Evolutionary conservation across 2,888 invertebrate genomes (phyloP).

Genomic region (Brenthis hecate): DNA sequence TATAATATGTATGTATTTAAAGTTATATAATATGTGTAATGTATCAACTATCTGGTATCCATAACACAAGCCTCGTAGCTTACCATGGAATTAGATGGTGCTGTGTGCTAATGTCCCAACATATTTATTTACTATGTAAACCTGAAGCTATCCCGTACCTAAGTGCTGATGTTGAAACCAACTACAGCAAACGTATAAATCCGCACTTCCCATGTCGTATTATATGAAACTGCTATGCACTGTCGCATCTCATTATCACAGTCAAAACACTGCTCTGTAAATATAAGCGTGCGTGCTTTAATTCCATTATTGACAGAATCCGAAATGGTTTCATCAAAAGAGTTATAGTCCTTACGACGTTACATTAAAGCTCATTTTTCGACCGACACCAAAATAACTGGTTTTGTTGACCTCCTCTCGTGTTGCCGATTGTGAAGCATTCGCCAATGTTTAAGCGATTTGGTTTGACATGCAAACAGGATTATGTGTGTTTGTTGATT

Average conservation of each 20-base stretch:
- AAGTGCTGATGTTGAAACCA: neutral
- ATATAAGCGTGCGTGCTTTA: conserved; percentile 58
- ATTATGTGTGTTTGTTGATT: conserved; percentile 50
- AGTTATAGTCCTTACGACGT: conserved; percentile 19
- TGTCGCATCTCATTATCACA: conserved; percentile 57
- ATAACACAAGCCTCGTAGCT: too few relatives aligned
- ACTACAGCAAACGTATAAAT: neutral
- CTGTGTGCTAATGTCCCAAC: too few relatives aligned
- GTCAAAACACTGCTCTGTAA: conserved; percentile 56
- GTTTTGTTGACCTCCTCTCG: conserved; percentile 43
- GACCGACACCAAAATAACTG: conserved; percentile 16
- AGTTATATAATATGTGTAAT: too few relatives aligned
- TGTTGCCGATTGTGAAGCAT: conserved; percentile 51
- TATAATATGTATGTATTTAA: too few relatives aligned
- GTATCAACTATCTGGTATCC: too few relatives aligned
- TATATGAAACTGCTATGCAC: conserved; percentile 25
- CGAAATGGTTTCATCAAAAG: conserved; percentile 14
- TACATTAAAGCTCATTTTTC: conserved; percentile 34
- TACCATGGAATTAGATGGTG: too few relatives aligned
- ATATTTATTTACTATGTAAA: too few relatives aligned
- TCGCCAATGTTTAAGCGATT: conserved; percentile 52
- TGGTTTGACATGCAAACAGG: conserved; percentile 52
- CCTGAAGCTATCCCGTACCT: neutral
- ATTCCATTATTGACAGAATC: conserved; percentile 56
- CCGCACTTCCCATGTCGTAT: neutral